These are phyloP conservation scores for Manis javanica DNA, from an alignment of 2,797 vertebrate species.

Conservation along the genomic window DNA sequence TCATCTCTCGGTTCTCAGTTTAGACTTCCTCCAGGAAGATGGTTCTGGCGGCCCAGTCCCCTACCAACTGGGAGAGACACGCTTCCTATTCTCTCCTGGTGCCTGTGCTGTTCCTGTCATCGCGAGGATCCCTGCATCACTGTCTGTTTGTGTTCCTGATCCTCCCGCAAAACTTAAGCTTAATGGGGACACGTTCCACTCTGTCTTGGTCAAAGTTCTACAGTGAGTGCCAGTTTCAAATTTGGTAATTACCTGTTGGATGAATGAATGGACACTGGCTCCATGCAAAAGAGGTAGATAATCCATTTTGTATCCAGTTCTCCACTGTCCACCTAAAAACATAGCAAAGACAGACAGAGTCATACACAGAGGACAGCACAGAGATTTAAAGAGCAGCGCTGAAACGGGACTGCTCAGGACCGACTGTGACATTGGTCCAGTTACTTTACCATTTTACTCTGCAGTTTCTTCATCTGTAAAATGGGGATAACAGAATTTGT, in stretches of 20 bases:
- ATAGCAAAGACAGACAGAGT: neutral
- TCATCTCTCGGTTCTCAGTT: neutral
- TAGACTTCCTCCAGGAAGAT: neutral
- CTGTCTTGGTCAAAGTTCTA: neutral
- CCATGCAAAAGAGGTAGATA: neutral
- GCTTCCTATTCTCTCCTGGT: fast-evolving
- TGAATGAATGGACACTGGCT: neutral
- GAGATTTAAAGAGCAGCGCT: neutral
- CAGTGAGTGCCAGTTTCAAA: neutral
- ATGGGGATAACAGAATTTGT: neutral
- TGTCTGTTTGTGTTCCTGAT: neutral
- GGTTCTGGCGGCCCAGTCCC: neutral
- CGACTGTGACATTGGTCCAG: neutral
- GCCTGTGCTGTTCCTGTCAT: neutral
- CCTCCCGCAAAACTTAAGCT: neutral
- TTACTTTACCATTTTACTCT: neutral
- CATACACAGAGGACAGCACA: neutral
- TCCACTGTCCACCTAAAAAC: neutral
- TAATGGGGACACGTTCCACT: neutral
- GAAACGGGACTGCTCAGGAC: neutral
- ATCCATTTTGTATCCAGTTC: neutral
- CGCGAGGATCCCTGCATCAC: no score
- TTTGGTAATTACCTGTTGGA: neutral
- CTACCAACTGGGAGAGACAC: fast-evolving
- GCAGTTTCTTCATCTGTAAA: neutral